Evolutionary conservation across 2,797 vertebrate genomes (phyloP), one percentile per base, ranked within the genome.

Genomic region (Acomys russatus): DNA sequence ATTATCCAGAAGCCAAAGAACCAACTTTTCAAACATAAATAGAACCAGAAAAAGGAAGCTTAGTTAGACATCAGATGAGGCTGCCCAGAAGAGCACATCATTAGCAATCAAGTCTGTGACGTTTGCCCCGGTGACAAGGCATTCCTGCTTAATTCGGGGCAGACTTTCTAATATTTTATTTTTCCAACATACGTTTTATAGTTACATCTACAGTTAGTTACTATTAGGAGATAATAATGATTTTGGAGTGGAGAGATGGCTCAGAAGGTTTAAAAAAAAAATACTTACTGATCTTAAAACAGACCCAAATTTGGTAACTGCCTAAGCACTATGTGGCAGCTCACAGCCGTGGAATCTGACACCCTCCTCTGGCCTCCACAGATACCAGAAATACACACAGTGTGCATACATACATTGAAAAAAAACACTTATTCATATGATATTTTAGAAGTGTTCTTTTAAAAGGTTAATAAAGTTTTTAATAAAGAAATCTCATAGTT

Each of bases 81-180:
- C 66, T 82, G 54, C 61, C 20, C 10, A 6, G 56, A 93, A 28
- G 76, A 95, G 63, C 1, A 49, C 76, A 28, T 35, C 89, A 22
- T 88, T 91, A 74, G 7, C n/a, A 68, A 25, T 86, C 61, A 84
- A 71, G 12, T 84, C 18, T 44, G 44, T 68, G 30, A 63, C 11
- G 91, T 84, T 94, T 74, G 61, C 3, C 66, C 30, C 17, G 77
- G 68, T 93, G 73, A 92, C 22, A 35, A 94, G 77, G n/a, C 28
- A 1, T 86, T 90, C 86, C 84, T 33, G 70, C 3, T 90, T 88
- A 82, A 38, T 96, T 92, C 61, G 17, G 0, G 35, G 12, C 90
- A 76, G 14, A 94, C 93, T 88, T 83, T 77, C 49, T 94, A 88
- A 88, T 61, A 63, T 3, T 63, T 23, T 84, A 94, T 84, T 97